These are phyloP conservation scores for Lynx canadensis DNA, from an alignment of 2,113 vertebrate genomes.

Conservation along the genomic window DNA sequence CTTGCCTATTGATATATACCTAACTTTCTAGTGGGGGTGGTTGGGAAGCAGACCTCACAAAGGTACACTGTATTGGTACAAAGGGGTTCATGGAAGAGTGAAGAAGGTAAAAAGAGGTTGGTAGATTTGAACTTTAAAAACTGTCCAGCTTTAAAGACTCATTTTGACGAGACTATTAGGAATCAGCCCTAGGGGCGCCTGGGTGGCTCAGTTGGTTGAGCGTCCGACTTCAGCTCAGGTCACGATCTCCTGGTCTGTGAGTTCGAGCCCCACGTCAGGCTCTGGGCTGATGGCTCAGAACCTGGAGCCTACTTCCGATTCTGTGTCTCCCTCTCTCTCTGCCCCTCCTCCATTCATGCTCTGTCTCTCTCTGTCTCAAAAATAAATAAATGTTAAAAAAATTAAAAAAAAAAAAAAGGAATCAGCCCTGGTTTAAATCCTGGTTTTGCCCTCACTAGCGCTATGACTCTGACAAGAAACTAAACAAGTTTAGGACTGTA, in stretches of 20 bases:
- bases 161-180: background rate
- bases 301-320: no score
- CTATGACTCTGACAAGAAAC: background rate
- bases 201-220: no score
- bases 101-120: background rate
- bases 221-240: no score
- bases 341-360: no score
- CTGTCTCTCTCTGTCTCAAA: no score
- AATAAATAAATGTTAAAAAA: no score
- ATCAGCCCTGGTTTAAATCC: background rate
- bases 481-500: background rate
- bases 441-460: background rate
- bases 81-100: background rate
- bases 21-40: background rate
- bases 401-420: no score
- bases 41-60: background rate
- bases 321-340: no score
- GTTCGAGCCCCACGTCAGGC: no score
- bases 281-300: no score
- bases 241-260: no score
- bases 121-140: background rate
- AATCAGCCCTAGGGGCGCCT: background rate
- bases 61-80: background rate
- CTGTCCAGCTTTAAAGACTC: background rate
- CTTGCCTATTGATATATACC: background rate